Conservation (phyloP, 2,113 vertebrate genomes). For the Gobiocypris rarus region DNA sequence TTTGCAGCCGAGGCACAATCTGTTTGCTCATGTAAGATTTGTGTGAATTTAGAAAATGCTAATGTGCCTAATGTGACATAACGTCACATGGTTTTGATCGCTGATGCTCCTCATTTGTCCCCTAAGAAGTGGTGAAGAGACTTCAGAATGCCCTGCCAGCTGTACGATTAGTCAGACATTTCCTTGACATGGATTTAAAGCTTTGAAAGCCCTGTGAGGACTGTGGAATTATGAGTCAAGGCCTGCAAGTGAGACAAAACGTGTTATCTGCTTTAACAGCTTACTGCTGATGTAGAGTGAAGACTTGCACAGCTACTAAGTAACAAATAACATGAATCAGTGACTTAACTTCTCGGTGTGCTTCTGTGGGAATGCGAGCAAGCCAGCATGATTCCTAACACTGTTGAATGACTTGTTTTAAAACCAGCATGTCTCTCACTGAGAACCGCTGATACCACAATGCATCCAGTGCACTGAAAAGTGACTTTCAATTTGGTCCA, state of each 20-base stretch:
- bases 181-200: constrained; percentile 11
- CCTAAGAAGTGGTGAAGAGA: background rate
- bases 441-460: background rate
- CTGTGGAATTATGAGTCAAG: constrained; percentile 16
- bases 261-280: background rate
- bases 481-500: background rate
- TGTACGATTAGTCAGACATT: constrained; percentile 14
- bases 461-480: background rate
- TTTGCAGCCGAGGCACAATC: background rate
- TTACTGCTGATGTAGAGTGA: background rate
- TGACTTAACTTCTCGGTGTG: background rate
- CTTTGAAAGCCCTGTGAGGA: background rate
- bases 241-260: background rate
- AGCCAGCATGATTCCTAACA: background rate
- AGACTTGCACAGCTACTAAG: background rate
- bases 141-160: constrained; percentile 10
- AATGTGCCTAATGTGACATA: background rate
- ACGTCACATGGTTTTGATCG: background rate
- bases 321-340: background rate
- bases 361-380: background rate
- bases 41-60: constrained; percentile 5
- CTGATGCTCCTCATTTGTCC: background rate
- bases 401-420: background rate
- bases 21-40: background rate
- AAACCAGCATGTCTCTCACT: background rate